These are phyloP conservation scores for Brachionus angularis DNA, from an alignment of 1,140 invertebrate genomes.

Conservation along the genomic window DNA sequence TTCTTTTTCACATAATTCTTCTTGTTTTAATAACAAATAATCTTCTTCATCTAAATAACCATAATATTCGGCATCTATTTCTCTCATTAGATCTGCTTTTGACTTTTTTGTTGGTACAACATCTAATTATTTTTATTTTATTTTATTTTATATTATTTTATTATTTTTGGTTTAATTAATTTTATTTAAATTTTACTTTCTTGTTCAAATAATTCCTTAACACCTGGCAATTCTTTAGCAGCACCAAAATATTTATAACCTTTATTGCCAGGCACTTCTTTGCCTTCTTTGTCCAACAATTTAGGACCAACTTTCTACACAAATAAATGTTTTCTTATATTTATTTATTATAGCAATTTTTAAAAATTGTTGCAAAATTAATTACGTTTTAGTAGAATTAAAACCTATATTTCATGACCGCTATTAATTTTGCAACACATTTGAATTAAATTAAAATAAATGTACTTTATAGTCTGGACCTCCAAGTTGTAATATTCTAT, in stretches of 20 bases:
- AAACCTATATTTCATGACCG: no score
- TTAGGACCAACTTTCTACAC: slow-evolving; percentile 73
- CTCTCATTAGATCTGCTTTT: slow-evolving; percentile 90
- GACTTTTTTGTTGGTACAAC: slow-evolving; percentile 81
- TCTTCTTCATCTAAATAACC: slow-evolving; percentile 98
- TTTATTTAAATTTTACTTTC: slow-evolving; percentile 62
- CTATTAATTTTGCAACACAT: slow-evolving; percentile 13
- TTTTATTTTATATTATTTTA: no score
- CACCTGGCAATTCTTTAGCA: slow-evolving; percentile 94
- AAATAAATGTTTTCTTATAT: slow-evolving; percentile 34
- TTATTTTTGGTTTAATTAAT: background rate
- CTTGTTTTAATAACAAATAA: slow-evolving; percentile 81
- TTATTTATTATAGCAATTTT: background rate
- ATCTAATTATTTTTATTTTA: slow-evolving; percentile 55
- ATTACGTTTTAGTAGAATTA: no score
- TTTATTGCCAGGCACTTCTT: slow-evolving; percentile 92
- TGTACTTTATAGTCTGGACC: slow-evolving; percentile 77
- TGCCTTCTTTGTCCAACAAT: slow-evolving; percentile 86
- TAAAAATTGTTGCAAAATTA: no score
- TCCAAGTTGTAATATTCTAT: slow-evolving; percentile 86
- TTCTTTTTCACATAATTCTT: slow-evolving; percentile 72
- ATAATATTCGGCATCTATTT: slow-evolving; percentile 97
- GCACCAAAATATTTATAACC: slow-evolving; percentile 95
- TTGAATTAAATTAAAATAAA: slow-evolving; percentile 4
- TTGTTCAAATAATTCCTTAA: slow-evolving; percentile 93